phyloP scores from a whole-genome alignment of 2,113 vertebrate genomes.

The Xenotilapia longispinis region DNA sequence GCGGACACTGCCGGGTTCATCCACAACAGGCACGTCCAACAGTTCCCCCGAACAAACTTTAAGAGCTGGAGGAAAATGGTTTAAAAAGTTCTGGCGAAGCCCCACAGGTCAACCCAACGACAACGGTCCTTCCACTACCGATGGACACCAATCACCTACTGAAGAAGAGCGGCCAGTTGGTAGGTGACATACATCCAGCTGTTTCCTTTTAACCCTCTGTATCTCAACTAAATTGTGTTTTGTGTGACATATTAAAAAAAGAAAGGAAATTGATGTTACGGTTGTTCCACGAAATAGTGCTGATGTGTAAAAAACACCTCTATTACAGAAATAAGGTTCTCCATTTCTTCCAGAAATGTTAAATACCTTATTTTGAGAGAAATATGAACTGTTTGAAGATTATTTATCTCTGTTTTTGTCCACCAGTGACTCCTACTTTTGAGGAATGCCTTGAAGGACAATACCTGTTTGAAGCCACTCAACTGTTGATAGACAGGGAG shows the following conservation, averaged over 20 bases:
- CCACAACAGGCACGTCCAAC: neutral
- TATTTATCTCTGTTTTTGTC: neutral
- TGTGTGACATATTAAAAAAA: neutral
- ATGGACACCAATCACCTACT: neutral
- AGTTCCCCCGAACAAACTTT: neutral
- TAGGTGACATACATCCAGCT: neutral
- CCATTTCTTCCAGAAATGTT: neutral
- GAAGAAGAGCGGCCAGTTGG: neutral
- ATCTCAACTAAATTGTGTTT: neutral
- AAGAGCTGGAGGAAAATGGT: neutral
- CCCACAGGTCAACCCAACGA: fast-evolving
- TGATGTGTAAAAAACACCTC: neutral
- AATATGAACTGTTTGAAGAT: neutral
- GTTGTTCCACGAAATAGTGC: fast-evolving
- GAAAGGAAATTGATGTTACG: fast-evolving
- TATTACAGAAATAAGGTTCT: neutral
- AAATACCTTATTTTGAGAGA: neutral
- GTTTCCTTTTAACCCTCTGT: neutral
- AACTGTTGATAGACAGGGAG: conserved; percentile 71
- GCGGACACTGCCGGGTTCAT: neutral
- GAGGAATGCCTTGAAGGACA: conserved; percentile 23
- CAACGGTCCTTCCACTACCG: fast-evolving
- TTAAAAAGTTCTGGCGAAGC: neutral
- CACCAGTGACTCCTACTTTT: conserved; percentile 15
- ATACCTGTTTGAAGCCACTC: conserved; percentile 23